These are phyloP conservation scores for Prolemur simus DNA, from an alignment of 2,113 vertebrate genomes.

Conservation along the genomic window DNA sequence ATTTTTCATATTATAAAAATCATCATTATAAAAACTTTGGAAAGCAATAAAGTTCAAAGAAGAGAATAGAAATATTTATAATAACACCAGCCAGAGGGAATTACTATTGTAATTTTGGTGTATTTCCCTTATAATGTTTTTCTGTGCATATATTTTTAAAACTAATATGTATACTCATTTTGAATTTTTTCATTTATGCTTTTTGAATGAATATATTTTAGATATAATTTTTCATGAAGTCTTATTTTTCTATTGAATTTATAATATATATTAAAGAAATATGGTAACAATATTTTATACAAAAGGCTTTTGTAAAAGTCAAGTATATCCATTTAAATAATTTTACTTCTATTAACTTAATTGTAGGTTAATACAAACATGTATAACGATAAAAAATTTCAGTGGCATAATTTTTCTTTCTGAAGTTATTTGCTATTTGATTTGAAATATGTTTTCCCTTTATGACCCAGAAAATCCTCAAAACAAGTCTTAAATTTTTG, in stretches of 20 bases:
- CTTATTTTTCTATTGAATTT: neutral
- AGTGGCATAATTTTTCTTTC: neutral
- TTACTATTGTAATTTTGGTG: neutral
- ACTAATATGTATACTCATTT: neutral
- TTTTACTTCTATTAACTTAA: constrained; percentile 1
- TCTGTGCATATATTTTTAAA: neutral
- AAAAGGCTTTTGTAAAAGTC: neutral
- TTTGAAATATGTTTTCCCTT: neutral
- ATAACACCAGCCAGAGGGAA: neutral
- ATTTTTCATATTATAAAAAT: constrained; percentile 8
- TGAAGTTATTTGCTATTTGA: neutral
- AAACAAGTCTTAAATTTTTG: constrained; percentile 20
- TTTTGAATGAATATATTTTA: neutral
- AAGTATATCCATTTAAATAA: neutral
- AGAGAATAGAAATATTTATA: neutral
- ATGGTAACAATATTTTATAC: neutral
- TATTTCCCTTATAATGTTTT: neutral
- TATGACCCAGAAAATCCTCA: neutral
- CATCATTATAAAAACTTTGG: neutral
- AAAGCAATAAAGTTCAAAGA: neutral
- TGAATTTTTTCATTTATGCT: neutral
- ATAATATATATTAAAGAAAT: neutral
- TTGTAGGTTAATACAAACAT: neutral
- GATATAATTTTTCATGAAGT: constrained; percentile 26
- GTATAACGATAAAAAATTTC: constrained; percentile 20